Percentiles rank a stretch among this genome's conserved stretches.
Evolutionary conservation across 2,113 vertebrate species (phyloP).

Genomic region (Brachionichthys hirsutus): DNA sequence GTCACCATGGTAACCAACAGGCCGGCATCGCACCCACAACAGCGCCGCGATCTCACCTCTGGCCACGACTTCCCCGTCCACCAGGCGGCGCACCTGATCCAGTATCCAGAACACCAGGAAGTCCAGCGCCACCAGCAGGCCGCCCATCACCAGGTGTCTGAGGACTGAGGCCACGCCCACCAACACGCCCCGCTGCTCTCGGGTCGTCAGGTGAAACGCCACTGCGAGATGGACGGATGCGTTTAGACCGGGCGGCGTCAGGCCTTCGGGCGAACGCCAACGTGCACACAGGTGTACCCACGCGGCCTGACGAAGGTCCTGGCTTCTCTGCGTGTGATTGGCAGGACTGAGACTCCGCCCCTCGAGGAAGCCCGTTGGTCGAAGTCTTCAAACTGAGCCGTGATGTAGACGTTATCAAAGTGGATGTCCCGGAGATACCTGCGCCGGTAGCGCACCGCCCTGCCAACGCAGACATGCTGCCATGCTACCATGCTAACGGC

Average conservation of each 20-base stretch:
- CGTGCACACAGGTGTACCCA: slow-evolving; percentile 59
- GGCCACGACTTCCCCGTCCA: slow-evolving; percentile 78
- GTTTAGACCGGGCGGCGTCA: too few species aligned
- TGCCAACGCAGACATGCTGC: slow-evolving; percentile 49
- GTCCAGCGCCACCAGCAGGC: slow-evolving; percentile 81
- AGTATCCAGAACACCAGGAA: slow-evolving; percentile 89
- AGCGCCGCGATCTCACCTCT: slow-evolving; percentile 63
- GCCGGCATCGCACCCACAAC: not conserved
- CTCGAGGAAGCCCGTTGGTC: slow-evolving; percentile 64
- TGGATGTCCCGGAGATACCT: slow-evolving; percentile 76
- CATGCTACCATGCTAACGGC: not conserved
- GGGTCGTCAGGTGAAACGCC: slow-evolving; percentile 58
- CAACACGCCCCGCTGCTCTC: slow-evolving; percentile 58
- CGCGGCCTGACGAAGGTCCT: slow-evolving; percentile 80
- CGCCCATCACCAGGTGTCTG: slow-evolving; percentile 69
- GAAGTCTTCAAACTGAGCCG: slow-evolving; percentile 72
- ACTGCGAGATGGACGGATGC: slow-evolving; percentile 36
- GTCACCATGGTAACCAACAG: not conserved
- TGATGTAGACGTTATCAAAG: slow-evolving; percentile 90
- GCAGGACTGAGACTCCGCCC: slow-evolving; percentile 78
- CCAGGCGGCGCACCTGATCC: slow-evolving; percentile 81
- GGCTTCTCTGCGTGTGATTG: slow-evolving; percentile 77
- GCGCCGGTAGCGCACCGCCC: slow-evolving; percentile 79
- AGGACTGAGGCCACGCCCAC: slow-evolving; percentile 62
- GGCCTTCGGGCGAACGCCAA: slow-evolving; percentile 1